phyloP scores from a whole-genome alignment of 2,888 invertebrate species.

The Idaea straminata region DNA sequence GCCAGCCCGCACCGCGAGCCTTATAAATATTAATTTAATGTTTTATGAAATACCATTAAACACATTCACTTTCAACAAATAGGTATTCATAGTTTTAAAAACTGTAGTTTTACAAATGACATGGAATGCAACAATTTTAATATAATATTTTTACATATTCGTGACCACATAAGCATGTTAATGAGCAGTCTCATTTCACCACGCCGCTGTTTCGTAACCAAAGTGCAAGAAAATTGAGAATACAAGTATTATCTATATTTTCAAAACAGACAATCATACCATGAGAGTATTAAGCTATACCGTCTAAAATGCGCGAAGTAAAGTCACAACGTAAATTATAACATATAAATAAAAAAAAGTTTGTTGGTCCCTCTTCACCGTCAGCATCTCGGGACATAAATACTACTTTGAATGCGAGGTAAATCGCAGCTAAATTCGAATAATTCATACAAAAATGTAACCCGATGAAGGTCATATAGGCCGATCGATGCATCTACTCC shows the following conservation, averaged over 20 bases:
- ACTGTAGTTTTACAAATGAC: slow-evolving; percentile 3
- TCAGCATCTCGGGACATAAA: background rate
- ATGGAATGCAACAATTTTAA: slow-evolving; percentile 30
- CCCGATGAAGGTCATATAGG: background rate
- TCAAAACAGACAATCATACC: too few relatives aligned
- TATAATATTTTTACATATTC: slow-evolving; percentile 18
- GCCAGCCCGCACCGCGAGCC: background rate
- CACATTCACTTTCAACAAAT: background rate
- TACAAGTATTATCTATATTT: background rate
- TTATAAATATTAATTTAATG: slow-evolving; percentile 6
- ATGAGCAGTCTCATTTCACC: slow-evolving; percentile 29
- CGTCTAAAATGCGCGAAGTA: background rate
- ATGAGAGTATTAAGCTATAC: too few relatives aligned
- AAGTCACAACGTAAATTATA: background rate
- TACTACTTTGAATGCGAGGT: background rate
- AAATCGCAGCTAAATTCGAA: background rate
- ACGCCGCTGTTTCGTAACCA: slow-evolving; percentile 24
- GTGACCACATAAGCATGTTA: slow-evolving; percentile 20
- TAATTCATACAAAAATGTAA: background rate
- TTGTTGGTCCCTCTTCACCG: too few relatives aligned
- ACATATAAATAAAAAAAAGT: too few relatives aligned
- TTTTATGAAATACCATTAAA: background rate
- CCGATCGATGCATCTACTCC: background rate
- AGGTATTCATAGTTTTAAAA: background rate
- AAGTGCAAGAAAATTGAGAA: slow-evolving; percentile 3